Base-by-base conservation (phyloP, 2,113 vertebrate species). In the Chiloscyllium plagiosum region DNA sequence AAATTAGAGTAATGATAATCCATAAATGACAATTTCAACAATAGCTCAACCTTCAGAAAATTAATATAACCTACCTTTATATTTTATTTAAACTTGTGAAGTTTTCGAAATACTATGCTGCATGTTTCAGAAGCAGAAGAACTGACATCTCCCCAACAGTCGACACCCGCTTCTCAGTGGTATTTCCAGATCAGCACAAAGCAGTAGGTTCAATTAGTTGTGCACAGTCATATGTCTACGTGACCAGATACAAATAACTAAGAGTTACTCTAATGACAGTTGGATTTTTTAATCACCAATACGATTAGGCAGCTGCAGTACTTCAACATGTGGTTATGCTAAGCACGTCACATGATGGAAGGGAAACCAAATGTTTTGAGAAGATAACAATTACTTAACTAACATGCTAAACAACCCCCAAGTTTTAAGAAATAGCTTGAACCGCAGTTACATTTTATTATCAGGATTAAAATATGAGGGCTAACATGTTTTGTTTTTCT, bases 281-380 rank as follows among this genome's bases (percentile, higher is more conserved):
- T 17, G n/a, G 2, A 37, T 12, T 76, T 66, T 20, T 65, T 93
- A 68, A 93, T 93, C 89, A 66, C 61, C 2, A 37, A 37, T 66
- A 19, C 37, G 61, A 42, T 66, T 4, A 68, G 89, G 61, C 61
- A 66, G 89, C 61, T 93, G 89, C 61, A 22, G 19, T 8, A 37
- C 66, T 68, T 19, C 37, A 19, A 66, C 17, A 0, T 83, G 37
- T 4, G 37, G 80, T 47, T 66, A 37, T 6, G 33, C 33, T 66
- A 37, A 66, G n/a, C 61, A 33, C 17, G 42, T 33, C 89, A 93
- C 17, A 61, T 93, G 89, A 68, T 93, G 33, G n/a, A 37, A 33
- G 61, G 33, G 29, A 93, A 83, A 22, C 89, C 65, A 8, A 93
- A 92, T 93, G 89, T 93, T 93, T 93, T 68, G 66, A 65, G 61